A percentile compares a stretch with the other conserved stretches of the same genome.
Conservation (phyloP, 2,113 vertebrate species). For the Dendrocopos noguchii region DNA sequence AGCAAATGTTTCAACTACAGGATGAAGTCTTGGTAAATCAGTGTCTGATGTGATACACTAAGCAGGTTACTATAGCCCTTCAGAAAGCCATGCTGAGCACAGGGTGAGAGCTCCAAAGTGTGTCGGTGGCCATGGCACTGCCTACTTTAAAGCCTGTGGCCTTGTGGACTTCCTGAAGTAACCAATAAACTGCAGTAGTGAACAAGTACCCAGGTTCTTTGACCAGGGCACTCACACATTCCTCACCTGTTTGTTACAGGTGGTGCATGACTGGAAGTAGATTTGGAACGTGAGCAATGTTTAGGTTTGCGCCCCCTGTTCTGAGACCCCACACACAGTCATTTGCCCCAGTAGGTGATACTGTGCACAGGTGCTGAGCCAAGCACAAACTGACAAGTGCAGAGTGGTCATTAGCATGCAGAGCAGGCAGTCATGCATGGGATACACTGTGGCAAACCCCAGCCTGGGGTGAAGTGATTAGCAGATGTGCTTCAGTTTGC, state of each 20-base stretch:
- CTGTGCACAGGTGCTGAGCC: background rate
- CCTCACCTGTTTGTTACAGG: background rate
- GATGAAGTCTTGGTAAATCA: background rate
- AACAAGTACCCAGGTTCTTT: background rate
- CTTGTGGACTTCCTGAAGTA: background rate
- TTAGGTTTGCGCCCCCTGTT: background rate
- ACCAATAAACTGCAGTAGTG: background rate
- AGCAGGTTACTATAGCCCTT: background rate
- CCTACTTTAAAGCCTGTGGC: background rate
- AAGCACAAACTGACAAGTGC: background rate
- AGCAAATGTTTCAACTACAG: background rate
- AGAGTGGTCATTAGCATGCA: background rate
- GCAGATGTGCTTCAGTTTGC: background rate
- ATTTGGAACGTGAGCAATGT: background rate
- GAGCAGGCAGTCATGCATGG: rapidly evolving
- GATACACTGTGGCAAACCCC: background rate
- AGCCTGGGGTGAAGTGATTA: background rate
- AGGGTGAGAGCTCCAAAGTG: background rate
- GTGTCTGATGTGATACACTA: background rate
- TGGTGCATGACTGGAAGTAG: background rate
- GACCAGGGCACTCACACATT: background rate
- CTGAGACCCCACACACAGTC: rapidly evolving
- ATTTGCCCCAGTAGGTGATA: rapidly evolving
- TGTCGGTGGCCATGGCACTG: background rate
- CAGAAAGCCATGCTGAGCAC: background rate